phyloP scores from a whole-genome alignment of 2,113 vertebrate genomes.

The Phocoena phocoena region DNA sequence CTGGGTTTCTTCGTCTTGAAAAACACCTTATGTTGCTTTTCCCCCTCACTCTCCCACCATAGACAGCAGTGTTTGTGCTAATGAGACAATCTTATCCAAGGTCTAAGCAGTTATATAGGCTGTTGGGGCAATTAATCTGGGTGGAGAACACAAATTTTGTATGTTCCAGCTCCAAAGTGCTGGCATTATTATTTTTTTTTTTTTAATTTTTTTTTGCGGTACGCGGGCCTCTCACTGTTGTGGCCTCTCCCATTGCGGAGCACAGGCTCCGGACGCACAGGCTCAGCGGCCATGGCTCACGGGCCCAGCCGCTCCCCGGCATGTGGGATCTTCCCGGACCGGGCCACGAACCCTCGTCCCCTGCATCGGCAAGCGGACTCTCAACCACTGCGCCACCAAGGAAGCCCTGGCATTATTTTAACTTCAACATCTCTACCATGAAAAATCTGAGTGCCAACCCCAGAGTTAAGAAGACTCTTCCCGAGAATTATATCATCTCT shows the following conservation, averaged over 20 bases:
- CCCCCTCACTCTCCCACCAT: neutral
- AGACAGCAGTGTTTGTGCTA: neutral
- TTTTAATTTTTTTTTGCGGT: too few species aligned
- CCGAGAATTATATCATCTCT: neutral
- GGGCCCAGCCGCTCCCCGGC: too few species aligned
- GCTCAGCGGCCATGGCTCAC: too few species aligned
- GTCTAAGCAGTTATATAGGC: constrained; percentile 10
- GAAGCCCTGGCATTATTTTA: neutral
- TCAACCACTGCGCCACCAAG: too few species aligned
- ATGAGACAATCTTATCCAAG: neutral
- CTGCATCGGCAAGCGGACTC: too few species aligned
- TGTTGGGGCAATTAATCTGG: constrained; percentile 44
- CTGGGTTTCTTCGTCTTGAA: constrained; percentile 11
- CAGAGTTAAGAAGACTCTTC: neutral
- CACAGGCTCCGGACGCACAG: too few species aligned
- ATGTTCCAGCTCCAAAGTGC: neutral
- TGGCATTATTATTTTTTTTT: neutral
- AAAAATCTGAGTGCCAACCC: neutral
- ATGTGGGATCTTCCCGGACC: too few species aligned
- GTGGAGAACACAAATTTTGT: neutral
- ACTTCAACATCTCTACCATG: neutral
- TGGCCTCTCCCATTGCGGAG: too few species aligned
- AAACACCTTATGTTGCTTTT: neutral
- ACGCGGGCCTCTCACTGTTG: too few species aligned
- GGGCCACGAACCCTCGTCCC: too few species aligned